phyloP scores from a whole-genome alignment of 2,888 invertebrate genomes.

The Apeira syringaria region DNA sequence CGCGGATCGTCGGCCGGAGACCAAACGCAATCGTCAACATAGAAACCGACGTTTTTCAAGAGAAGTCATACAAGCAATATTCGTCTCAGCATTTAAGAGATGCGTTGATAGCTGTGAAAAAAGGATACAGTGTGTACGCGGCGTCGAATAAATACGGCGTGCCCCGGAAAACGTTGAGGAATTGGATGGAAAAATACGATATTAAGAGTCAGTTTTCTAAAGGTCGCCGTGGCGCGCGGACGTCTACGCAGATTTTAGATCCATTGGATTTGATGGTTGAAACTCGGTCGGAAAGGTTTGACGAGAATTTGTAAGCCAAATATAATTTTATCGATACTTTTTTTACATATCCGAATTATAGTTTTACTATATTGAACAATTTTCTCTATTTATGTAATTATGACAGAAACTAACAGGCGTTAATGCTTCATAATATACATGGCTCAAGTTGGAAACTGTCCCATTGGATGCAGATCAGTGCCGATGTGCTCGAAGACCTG shows the following conservation, averaged over 20 bases:
- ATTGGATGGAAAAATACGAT: slow-evolving; percentile 84
- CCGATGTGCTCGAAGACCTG: too few species aligned
- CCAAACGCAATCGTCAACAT: slow-evolving; percentile 76
- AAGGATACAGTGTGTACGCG: slow-evolving; percentile 81
- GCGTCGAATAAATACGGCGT: slow-evolving; percentile 82
- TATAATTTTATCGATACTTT: not conserved
- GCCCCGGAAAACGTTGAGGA: slow-evolving; percentile 79
- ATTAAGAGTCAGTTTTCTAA: slow-evolving; percentile 81
- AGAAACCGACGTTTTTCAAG: slow-evolving; percentile 76
- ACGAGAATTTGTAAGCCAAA: slow-evolving; percentile 37
- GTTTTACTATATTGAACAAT: too few species aligned
- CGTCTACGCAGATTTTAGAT: slow-evolving; percentile 58
- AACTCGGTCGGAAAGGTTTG: slow-evolving; percentile 55
- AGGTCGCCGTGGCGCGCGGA: slow-evolving; percentile 67
- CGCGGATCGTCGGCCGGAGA: slow-evolving; percentile 66
- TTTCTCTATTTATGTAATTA: too few species aligned
- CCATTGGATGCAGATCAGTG: too few species aligned
- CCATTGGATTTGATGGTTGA: slow-evolving; percentile 69
- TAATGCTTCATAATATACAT: too few species aligned
- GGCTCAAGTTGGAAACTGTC: too few species aligned
- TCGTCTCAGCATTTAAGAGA: slow-evolving; percentile 77
- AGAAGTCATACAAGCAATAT: slow-evolving; percentile 79
- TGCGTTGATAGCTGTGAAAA: slow-evolving; percentile 76
- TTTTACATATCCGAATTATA: too few species aligned
- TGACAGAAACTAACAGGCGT: too few species aligned